Percentiles rank a stretch among this genome's conserved stretches.
Conservation (phyloP, 1,140 invertebrate species). For the Drosophila funebris region DNA sequence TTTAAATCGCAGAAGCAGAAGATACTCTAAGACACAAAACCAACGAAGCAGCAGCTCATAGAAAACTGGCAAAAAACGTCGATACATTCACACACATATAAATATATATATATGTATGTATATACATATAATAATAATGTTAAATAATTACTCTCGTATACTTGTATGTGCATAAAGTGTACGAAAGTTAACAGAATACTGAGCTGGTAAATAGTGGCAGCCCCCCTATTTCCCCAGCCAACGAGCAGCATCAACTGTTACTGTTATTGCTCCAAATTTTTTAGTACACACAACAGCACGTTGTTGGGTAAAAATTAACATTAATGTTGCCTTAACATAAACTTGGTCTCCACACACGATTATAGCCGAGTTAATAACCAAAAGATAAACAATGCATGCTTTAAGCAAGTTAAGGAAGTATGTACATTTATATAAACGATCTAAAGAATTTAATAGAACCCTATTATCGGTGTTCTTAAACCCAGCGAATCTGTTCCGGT, state of each 20-base stretch:
- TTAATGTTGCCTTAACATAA: conserved; percentile 32
- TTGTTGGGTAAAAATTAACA: conserved; percentile 18
- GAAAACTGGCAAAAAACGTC: conserved; percentile 22
- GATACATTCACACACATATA: not conserved
- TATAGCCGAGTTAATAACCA: conserved; percentile 70
- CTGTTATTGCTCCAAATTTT: conserved; percentile 27
- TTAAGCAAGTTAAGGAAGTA: conserved; percentile 10
- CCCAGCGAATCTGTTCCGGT: conserved; percentile 45
- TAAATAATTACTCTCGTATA: conserved; percentile 2
- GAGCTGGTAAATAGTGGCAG: not conserved
- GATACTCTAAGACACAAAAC: conserved; percentile 36
- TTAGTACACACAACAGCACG: conserved; percentile 34
- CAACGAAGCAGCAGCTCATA: conserved; percentile 27
- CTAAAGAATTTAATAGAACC: not conserved
- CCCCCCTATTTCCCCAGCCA: conserved; percentile 4
- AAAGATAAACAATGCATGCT: not conserved
- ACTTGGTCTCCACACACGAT: conserved; percentile 36
- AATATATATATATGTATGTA: conserved; percentile 14
- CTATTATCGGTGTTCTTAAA: conserved; percentile 7
- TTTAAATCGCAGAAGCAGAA: conserved; percentile 60
- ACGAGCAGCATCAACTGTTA: conserved; percentile 12
- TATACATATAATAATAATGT: conserved; percentile 20
- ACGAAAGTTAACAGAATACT: conserved; percentile 6
- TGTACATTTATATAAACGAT: not conserved
- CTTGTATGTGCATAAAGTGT: conserved; percentile 3